Evolutionary conservation across 2,888 invertebrate genomes (phyloP).

Genomic region (Pseudococcus viburni): DNA sequence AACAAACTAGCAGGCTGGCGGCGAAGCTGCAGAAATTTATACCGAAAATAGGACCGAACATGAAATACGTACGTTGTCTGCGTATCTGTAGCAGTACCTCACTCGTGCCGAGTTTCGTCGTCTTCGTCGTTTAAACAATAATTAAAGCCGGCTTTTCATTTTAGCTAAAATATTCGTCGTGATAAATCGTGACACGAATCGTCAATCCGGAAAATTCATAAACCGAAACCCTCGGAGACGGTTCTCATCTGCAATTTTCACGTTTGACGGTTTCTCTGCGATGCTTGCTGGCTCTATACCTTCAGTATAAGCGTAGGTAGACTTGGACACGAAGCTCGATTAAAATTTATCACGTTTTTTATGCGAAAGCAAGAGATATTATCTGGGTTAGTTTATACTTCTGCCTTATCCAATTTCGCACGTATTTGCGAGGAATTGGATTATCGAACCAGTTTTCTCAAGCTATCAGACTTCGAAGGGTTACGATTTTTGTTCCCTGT

Average conservation of each 20-base stretch:
- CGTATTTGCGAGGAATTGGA: too few relatives aligned
- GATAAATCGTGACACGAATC: conserved; percentile 56
- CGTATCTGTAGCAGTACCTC: neutral
- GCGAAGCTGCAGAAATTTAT: conserved; percentile 16
- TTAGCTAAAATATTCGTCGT: conserved; percentile 47
- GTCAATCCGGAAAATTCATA: conserved; percentile 26
- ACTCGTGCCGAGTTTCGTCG: neutral
- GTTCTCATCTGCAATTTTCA: conserved; percentile 22
- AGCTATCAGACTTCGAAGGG: too few relatives aligned
- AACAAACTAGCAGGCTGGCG: conserved; percentile 42
- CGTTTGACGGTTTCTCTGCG: neutral
- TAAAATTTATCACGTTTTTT: conserved; percentile 39
- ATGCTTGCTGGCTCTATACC: neutral
- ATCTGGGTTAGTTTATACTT: too few relatives aligned
- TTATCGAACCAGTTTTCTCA: too few relatives aligned
- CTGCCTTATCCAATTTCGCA: too few relatives aligned
- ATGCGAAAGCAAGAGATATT: too few relatives aligned
- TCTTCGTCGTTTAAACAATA: conserved; percentile 28
- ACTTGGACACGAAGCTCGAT: neutral
- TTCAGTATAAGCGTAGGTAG: neutral
- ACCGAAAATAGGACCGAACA: conserved; percentile 33
- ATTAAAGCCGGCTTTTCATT: conserved; percentile 54
- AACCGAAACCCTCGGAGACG: neutral
- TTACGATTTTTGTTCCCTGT: too few relatives aligned
- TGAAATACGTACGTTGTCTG: conserved; percentile 43